Evolutionary conservation across 1,140 invertebrate species (phyloP).

Genomic region (Bradysia coprophila): DNA sequence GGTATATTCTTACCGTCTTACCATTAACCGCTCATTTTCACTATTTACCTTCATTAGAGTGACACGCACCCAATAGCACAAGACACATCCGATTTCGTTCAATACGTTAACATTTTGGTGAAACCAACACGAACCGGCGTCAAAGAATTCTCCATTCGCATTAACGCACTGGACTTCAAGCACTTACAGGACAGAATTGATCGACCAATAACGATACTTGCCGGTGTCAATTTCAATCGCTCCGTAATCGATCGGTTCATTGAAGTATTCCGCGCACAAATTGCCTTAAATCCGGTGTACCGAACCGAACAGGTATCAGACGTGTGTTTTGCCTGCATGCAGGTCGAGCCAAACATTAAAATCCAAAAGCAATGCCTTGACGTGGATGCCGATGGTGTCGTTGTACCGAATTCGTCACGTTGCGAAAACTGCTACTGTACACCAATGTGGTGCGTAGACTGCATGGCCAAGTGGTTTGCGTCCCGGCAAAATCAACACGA

Average conservation of each 20-base stretch:
- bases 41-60: too few relatives aligned
- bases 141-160: constrained; percentile 41
- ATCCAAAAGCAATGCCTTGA: constrained; percentile 50
- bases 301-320: constrained; percentile 49
- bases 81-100: constrained; percentile 39
- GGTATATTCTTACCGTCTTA: constrained; percentile 13
- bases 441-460: constrained; percentile 78
- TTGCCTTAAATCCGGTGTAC: constrained; percentile 51
- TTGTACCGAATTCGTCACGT: constrained; percentile 10
- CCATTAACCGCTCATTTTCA: too few relatives aligned
- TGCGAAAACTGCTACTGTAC: constrained; percentile 43
- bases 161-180: constrained; percentile 59
- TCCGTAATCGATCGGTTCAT: constrained; percentile 68
- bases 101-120: constrained; percentile 69
- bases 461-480: constrained; percentile 78
- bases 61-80: constrained; percentile 52
- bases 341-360: constrained; percentile 59
- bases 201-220: constrained; percentile 50
- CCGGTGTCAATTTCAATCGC: constrained; percentile 60
- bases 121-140: constrained; percentile 35
- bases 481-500: constrained; percentile 56
- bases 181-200: constrained; percentile 59
- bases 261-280: constrained; percentile 59
- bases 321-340: constrained; percentile 77
- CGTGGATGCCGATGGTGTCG: constrained; percentile 13